Evolutionary conservation across 2,888 invertebrate genomes (phyloP).

Genomic region (Leptopilina drosophilae): DNA sequence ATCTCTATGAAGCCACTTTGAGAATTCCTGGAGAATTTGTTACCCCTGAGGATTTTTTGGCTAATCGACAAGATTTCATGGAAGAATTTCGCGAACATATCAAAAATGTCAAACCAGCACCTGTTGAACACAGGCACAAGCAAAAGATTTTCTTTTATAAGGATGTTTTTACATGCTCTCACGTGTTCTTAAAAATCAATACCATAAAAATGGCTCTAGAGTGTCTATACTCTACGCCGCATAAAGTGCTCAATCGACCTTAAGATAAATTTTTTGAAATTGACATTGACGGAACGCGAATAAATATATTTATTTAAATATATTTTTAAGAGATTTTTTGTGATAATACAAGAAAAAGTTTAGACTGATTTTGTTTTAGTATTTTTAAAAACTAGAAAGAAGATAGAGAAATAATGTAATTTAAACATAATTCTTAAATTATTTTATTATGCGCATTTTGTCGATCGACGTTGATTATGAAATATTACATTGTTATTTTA

Average conservation of each 20-base stretch:
- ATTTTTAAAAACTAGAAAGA: too few species aligned
- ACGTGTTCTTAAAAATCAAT: slow-evolving; percentile 40
- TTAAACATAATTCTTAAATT: too few species aligned
- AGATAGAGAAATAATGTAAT: too few species aligned
- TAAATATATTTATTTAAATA: too few species aligned
- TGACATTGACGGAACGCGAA: neutral
- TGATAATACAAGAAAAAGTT: too few species aligned
- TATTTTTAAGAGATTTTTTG: neutral
- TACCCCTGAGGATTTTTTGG: neutral
- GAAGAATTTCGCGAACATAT: slow-evolving; percentile 40
- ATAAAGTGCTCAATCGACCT: slow-evolving; percentile 43
- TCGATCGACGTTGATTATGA: too few species aligned
- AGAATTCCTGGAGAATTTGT: slow-evolving; percentile 44
- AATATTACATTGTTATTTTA: too few species aligned
- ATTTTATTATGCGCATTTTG: too few species aligned
- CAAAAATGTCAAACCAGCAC: slow-evolving; percentile 42
- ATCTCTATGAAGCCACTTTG: too few species aligned
- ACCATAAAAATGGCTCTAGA: slow-evolving; percentile 36
- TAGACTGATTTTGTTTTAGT: too few species aligned
- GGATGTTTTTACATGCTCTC: slow-evolving; percentile 42
- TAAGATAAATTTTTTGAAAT: neutral
- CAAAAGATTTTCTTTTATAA: slow-evolving; percentile 42
- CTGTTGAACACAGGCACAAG: slow-evolving; percentile 44
- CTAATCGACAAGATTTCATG: slow-evolving; percentile 11
- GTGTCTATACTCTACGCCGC: slow-evolving; percentile 45